phyloP scores from a whole-genome alignment of 2,797 vertebrate species.

The Melopsittacus undulatus region DNA sequence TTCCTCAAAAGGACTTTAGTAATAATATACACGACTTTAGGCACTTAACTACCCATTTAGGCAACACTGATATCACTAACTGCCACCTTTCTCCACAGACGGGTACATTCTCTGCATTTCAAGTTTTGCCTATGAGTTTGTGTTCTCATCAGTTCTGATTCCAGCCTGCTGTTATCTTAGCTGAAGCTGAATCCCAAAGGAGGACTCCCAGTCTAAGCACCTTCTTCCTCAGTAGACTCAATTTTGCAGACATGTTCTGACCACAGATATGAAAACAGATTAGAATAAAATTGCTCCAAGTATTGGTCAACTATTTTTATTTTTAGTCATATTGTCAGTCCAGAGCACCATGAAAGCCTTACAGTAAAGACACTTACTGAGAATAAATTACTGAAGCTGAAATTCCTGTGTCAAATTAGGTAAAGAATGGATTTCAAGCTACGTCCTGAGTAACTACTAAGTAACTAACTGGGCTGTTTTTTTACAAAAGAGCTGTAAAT shows the following conservation, averaged over 20 bases:
- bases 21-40: constrained; percentile 39
- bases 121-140: neutral
- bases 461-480: neutral
- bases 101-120: neutral
- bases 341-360: neutral
- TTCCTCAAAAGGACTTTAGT: neutral
- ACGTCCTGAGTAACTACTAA: neutral
- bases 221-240: neutral
- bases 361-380: neutral
- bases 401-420: neutral
- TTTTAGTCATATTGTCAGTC: neutral
- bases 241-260: neutral
- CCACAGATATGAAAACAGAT: neutral
- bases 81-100: neutral
- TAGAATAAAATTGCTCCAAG: neutral
- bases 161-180: neutral
- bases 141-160: neutral
- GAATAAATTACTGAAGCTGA: neutral
- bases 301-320: neutral
- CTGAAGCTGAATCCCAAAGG: neutral
- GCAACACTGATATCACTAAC: neutral
- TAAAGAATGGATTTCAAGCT: neutral
- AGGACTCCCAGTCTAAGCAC: neutral
- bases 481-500: neutral
- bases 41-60: constrained; percentile 34